Evolutionary conservation across 2,113 vertebrate genomes (phyloP), one percentile per base, ranked within the genome.

Genomic region (Callithrix jacchus): DNA sequence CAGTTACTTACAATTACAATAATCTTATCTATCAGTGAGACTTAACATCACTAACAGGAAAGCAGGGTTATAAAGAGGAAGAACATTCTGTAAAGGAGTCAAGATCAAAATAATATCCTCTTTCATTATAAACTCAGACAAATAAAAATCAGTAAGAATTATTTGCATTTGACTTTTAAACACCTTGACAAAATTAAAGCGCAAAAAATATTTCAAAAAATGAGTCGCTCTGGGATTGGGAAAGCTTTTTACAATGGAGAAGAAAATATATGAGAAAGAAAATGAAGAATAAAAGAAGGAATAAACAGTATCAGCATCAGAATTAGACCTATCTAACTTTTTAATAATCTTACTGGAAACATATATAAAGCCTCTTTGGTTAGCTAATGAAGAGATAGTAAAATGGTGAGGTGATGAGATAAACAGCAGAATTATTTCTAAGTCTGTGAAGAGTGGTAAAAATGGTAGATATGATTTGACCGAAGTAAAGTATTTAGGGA

Each of bases 81-180:
- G 16, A 52, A 8, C 14, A 88, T 20, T 83, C 68, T 83, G 56
- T 40, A 90, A 79, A 87, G 56, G n/a, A 90, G 2, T 80, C 80
- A 94, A 2, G 68, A 47, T 71, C 45, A 32, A 90, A 92, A 84
- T 58, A 84, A 84, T 88, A 85, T 45, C 84, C 6, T 73, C 80
- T 45, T 10, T 49, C 7, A 54, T 71, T 79, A 54, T 52, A 92
- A 83, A 9, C 23, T 86, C 5, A 56, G 27, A 81, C 70, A 74
- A 73, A 56, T 58, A 8, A 40, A 83, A 88, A 93, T 40, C 56
- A 77, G 77, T 8, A 84, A 14, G 84, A 93, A 85, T 87, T 70
- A 61, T 77, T 92, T 87, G 21, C 90, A 42, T 87, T 83, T 94
- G 23, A 47, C 52, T 92, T 89, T 89, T 80, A 91, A 92, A 76